phyloP scores from a whole-genome alignment of 2,113 vertebrate species.

The Telmatochromis sp. region DNA sequence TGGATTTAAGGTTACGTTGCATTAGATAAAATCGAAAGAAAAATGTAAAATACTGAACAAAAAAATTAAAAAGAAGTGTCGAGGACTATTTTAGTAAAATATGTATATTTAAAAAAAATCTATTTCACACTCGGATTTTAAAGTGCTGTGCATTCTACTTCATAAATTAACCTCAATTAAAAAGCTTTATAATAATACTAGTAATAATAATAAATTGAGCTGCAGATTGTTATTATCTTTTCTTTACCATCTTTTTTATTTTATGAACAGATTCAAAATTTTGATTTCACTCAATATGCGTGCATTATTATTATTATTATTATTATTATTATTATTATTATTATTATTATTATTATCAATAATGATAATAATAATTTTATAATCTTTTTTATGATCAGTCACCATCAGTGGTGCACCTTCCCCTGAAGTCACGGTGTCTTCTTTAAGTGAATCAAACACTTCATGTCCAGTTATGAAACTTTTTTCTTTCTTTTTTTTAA shows the following conservation, averaged over 20 bases:
- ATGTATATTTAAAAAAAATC: background rate
- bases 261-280: background rate
- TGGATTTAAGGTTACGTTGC: background rate
- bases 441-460: background rate
- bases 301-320: background rate
- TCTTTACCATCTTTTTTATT: background rate
- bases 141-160: background rate
- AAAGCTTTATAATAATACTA: background rate
- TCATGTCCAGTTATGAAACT: background rate
- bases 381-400: background rate
- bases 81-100: background rate
- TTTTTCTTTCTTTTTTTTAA: background rate
- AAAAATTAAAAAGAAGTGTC: rapidly evolving
- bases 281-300: background rate
- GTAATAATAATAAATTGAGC: background rate
- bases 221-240: background rate
- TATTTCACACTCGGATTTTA: background rate
- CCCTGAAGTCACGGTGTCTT: rapidly evolving
- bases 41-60: background rate
- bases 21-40: background rate
- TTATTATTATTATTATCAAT: background rate
- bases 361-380: background rate
- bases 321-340: background rate
- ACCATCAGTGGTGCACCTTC: background rate
- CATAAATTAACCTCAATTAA: background rate